A percentile compares a stretch with the other conserved stretches of the same genome.
phyloP scores from a whole-genome alignment of 1,140 invertebrate genomes.

The Drosophila nannoptera region DNA sequence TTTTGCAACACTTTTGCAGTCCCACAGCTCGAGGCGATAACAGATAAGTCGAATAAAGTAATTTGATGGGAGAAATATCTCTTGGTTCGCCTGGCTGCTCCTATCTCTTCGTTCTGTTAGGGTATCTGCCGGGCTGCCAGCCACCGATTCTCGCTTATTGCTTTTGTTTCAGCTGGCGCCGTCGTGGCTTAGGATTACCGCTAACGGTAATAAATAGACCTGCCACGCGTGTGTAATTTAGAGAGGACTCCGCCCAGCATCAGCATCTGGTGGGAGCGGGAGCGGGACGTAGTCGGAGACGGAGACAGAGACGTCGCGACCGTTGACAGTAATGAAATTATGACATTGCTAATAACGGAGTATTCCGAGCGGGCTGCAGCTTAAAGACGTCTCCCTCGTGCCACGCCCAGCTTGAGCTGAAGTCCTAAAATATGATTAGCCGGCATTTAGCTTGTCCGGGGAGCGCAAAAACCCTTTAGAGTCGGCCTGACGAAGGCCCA shows the following conservation, averaged over 20 bases:
- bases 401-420: constrained; percentile 29
- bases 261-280: not conserved
- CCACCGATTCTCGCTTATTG: constrained; percentile 25
- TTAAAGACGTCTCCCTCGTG: constrained; percentile 44
- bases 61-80: not conserved
- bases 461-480: constrained; percentile 56
- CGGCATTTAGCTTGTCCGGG: constrained; percentile 55
- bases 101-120: constrained; percentile 4
- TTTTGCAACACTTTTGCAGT: no score
- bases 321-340: constrained; percentile 78
- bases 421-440: constrained; percentile 71
- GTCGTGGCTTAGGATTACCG: constrained; percentile 71
- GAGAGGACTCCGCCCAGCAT: constrained; percentile 33
- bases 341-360: constrained; percentile 74
- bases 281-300: no score
- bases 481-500: constrained; percentile 12
- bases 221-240: constrained; percentile 77
- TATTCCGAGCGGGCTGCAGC: constrained; percentile 46
- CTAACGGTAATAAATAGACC: constrained; percentile 77
- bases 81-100: not conserved
- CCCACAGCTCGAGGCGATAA: not conserved
- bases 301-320: constrained; percentile 28
- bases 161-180: constrained; percentile 49
- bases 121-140: constrained; percentile 25
- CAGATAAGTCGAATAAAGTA: no score